Evolutionary conservation across 1,140 invertebrate species (phyloP).

Genomic region (Trichonephila clavata): DNA sequence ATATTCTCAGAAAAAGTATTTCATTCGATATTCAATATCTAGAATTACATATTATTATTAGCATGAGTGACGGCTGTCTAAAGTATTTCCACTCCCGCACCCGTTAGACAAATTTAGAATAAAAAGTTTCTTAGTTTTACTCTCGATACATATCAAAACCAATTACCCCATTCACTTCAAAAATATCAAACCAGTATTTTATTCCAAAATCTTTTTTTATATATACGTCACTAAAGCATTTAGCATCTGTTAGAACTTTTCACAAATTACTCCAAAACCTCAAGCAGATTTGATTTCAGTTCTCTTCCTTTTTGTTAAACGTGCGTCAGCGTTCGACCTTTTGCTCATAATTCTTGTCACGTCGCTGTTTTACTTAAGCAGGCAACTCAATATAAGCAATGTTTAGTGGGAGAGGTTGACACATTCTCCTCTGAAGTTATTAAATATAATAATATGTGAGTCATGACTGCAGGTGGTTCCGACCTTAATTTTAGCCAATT

Average conservation of each 20-base stretch:
- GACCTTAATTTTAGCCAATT: slow-evolving; percentile 44
- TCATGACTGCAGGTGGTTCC: slow-evolving; percentile 25
- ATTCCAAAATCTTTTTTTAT: not conserved
- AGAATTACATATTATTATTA: no score
- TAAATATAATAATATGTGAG: slow-evolving; percentile 45
- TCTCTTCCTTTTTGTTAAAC: not conserved
- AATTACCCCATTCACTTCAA: not conserved
- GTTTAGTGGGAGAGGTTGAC: slow-evolving; percentile 48
- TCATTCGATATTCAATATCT: no score
- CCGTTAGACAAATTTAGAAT: no score
- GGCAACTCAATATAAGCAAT: slow-evolving; percentile 30
- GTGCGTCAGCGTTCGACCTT: not conserved
- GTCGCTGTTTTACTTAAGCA: not conserved
- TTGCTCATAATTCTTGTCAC: slow-evolving; percentile 10
- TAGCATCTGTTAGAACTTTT: not conserved
- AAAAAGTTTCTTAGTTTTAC: not conserved
- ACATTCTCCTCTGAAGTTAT: slow-evolving; percentile 25
- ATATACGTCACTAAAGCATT: not conserved
- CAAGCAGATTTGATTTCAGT: slow-evolving; percentile 16
- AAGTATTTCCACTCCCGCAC: no score
- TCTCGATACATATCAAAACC: not conserved
- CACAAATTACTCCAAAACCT: not conserved
- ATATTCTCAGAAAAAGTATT: no score
- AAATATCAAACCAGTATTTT: not conserved
- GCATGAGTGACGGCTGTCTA: no score